These are phyloP conservation scores for Leptura quadrifasciata DNA, from an alignment of 2,888 invertebrate genomes.

Conservation along the genomic window DNA sequence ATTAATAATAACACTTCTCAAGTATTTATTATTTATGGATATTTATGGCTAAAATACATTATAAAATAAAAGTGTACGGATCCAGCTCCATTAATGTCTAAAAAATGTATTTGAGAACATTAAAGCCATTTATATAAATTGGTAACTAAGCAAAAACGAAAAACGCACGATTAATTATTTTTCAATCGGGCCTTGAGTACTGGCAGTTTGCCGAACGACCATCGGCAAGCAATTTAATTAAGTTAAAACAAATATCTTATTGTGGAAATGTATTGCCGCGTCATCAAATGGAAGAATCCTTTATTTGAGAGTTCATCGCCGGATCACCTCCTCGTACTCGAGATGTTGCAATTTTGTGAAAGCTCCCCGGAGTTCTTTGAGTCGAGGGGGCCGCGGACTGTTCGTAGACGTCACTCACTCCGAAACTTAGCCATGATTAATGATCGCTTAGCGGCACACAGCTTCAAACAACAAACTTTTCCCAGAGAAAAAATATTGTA, in stretches of 20 bases:
- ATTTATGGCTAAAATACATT: not conserved
- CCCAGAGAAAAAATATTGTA: constrained; percentile 77
- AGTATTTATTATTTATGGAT: not conserved
- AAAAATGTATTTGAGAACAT: not conserved
- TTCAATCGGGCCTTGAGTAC: constrained; percentile 17
- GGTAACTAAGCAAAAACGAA: not conserved
- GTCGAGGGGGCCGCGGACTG: constrained; percentile 68
- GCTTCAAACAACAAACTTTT: constrained; percentile 81
- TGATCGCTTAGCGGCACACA: constrained; percentile 76
- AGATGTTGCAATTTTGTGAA: constrained; percentile 75
- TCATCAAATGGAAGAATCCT: constrained; percentile 68
- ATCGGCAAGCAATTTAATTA: constrained; percentile 68
- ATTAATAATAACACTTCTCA: too few species aligned
- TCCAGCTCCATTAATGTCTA: not conserved
- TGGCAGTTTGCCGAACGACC: constrained; percentile 41
- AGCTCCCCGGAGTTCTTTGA: constrained; percentile 73
- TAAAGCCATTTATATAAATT: not conserved
- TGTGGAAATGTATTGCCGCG: constrained; percentile 67
- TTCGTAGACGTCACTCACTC: constrained; percentile 75
- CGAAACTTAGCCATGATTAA: constrained; percentile 77
- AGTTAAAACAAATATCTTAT: constrained; percentile 69
- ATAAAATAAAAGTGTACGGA: not conserved
- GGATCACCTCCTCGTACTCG: constrained; percentile 67
- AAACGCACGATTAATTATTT: constrained; percentile 26
- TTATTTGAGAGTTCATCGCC: constrained; percentile 69